Base-by-base conservation (phyloP, 2,797 vertebrate genomes). In the Phataginus tricuspis region DNA sequence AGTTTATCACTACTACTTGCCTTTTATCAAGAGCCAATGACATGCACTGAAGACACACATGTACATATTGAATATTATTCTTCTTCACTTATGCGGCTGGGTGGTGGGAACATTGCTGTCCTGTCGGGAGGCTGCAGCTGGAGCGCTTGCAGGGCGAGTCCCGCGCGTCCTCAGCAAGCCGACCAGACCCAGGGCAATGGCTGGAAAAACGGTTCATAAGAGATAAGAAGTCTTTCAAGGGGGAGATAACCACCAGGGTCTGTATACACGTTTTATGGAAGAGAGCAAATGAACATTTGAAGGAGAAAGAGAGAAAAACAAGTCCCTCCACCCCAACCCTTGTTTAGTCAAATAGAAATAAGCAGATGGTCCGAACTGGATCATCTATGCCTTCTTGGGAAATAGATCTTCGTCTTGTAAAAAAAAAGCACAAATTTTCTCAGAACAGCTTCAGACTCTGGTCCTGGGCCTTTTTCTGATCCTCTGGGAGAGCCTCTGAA, bases 21-120 rank as follows among this genome's bases (percentile, higher is more conserved):
- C 91, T 97, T 97, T 98, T 91, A 97, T 93, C 37, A 0, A 87
- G 93, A 94, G 96, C 97, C 97, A 97, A 7, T 90, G 87, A 64
- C 71, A 84, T 34, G 42, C 42, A 51, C 42, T 37, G 57, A 86
- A 85, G 83, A 89, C 18, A 21, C 0, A 2, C 42, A 16, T 51
- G 39, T 25, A 72, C 27, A 3, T 27, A 37, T 63, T 39, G 84
- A 93, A 61, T 51, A 89, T 59, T 93, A 37, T 59, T 89, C 53
- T 59, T 89, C 53, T 39, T 92, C 68, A 69, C 55, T 90, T 64
- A n/a, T 34, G 37, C 77, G 59, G 10, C 9, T 49, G 53, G 53
- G 27, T 53, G 71, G 69, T 87, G 68, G 57, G 79, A 69, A 79
- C 66, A 18, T 31, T 79, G 66, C 25, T 84, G 14, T 90, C 31